Percentiles rank a stretch among this genome's conserved stretches.
phyloP scores from a whole-genome alignment of 2,888 invertebrate genomes.

The Furcula furcula region DNA sequence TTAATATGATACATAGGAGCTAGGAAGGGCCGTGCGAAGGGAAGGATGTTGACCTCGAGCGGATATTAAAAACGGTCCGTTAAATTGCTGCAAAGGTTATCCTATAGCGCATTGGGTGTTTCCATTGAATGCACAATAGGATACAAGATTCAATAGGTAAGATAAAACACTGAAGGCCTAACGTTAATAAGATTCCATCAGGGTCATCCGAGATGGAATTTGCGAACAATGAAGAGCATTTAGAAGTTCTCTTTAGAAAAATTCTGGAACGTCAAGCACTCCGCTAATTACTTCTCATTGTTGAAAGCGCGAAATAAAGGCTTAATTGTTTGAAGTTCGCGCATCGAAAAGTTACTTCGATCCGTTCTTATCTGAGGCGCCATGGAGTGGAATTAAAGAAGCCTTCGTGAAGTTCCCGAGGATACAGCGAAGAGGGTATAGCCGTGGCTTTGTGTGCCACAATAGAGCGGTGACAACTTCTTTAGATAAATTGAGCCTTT shows the following conservation, averaged over 20 bases:
- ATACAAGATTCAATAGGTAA: slow-evolving; percentile 37
- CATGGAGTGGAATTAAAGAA: slow-evolving; percentile 41
- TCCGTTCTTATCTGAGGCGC: slow-evolving; percentile 40
- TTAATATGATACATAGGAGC: slow-evolving; percentile 50
- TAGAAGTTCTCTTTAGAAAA: slow-evolving; percentile 51
- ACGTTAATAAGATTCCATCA: slow-evolving; percentile 55
- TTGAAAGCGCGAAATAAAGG: slow-evolving; percentile 60
- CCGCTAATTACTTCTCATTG: slow-evolving; percentile 72
- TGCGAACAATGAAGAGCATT: slow-evolving; percentile 43
- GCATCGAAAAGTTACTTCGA: slow-evolving; percentile 48
- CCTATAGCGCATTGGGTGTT: slow-evolving; percentile 59
- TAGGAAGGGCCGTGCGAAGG: slow-evolving; percentile 53
- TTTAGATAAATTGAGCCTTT: slow-evolving; percentile 9
- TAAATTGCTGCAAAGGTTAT: slow-evolving; percentile 67
- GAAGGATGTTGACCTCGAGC: slow-evolving; percentile 65
- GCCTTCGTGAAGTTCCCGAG: slow-evolving; percentile 17
- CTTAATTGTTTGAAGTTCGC: slow-evolving; percentile 67
- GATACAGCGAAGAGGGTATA: slow-evolving; percentile 4
- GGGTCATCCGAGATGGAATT: slow-evolving; percentile 52
- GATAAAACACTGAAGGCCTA: slow-evolving; percentile 31
- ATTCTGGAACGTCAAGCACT: slow-evolving; percentile 43
- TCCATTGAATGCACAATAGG: slow-evolving; percentile 50
- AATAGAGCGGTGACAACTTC: slow-evolving; percentile 14
- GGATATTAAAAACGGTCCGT: slow-evolving; percentile 75
- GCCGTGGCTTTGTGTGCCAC: slow-evolving; percentile 17